A percentile compares a stretch with the other conserved stretches of the same genome.
These are phyloP conservation scores for Platycercus adscitus DNA, from an alignment of 2,113 vertebrate species.

Conservation along the genomic window DNA sequence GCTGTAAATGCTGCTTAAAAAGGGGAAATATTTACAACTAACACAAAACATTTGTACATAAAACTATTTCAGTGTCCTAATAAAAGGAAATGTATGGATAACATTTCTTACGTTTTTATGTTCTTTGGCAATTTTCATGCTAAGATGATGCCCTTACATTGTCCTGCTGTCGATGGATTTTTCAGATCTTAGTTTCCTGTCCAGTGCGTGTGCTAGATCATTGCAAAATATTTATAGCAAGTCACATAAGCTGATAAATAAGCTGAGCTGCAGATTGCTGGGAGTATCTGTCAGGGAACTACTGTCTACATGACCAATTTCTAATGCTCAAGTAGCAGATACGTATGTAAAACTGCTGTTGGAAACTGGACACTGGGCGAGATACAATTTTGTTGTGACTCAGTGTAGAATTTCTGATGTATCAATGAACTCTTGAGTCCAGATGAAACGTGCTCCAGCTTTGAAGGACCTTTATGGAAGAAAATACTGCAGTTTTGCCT, in stretches of 20 bases:
- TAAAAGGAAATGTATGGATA: slow-evolving; percentile 41
- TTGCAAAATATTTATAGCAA: neutral
- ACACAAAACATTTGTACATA: slow-evolving; percentile 30
- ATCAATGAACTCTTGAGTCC: neutral
- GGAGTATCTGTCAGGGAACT: neutral
- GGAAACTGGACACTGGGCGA: neutral
- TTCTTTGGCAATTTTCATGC: neutral
- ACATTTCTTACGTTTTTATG: neutral
- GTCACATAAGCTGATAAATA: neutral
- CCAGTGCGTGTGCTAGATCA: neutral
- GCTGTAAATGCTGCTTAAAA: slow-evolving; percentile 35
- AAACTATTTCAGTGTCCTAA: slow-evolving; percentile 1
- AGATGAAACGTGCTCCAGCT: neutral
- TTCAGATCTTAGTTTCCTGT: neutral
- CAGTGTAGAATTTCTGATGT: neutral
- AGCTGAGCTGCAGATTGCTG: neutral
- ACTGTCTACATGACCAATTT: neutral
- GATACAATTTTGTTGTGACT: neutral
- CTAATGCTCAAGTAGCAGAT: neutral
- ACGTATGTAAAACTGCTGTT: neutral
- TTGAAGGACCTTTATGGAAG: neutral
- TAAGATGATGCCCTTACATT: neutral
- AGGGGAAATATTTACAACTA: slow-evolving; percentile 20
- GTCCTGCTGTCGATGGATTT: neutral
- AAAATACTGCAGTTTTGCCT: neutral